Percentiles rank a stretch among this genome's conserved stretches.
Evolutionary conservation across 2,113 vertebrate genomes (phyloP).

Genomic region (Aythya baeri): DNA sequence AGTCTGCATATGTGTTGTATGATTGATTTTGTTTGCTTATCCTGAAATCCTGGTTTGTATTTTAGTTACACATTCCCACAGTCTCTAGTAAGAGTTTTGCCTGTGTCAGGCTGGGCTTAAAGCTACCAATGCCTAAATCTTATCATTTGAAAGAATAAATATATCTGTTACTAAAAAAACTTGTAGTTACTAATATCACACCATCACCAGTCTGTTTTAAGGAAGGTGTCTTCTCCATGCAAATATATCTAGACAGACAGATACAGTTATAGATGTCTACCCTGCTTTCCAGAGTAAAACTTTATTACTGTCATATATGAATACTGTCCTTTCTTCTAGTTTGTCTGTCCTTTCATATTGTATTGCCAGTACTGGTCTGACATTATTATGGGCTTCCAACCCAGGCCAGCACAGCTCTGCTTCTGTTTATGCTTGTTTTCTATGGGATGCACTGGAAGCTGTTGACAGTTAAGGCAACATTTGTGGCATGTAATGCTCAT

Average conservation of each 20-base stretch:
- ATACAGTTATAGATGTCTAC: not conserved
- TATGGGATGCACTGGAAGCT: not conserved
- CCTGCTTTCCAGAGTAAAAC: not conserved
- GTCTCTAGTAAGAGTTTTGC: not conserved
- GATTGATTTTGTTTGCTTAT: not conserved
- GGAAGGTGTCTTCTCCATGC: not conserved
- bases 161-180: not conserved
- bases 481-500: not conserved
- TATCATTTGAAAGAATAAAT: not conserved
- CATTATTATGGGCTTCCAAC: not conserved
- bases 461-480: not conserved
- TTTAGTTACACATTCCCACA: not conserved
- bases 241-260: not conserved
- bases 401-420: accelerated
- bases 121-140: not conserved
- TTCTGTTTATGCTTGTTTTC: not conserved
- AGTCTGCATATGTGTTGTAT: not conserved
- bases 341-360: not conserved
- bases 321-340: not conserved
- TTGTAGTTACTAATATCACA: not conserved
- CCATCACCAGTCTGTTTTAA: not conserved
- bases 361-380: accelerated
- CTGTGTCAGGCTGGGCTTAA: not conserved
- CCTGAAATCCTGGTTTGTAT: not conserved
- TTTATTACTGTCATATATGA: not conserved